Evolutionary conservation across 2,888 invertebrate genomes (phyloP).

Genomic region (Fabriciana adippe): DNA sequence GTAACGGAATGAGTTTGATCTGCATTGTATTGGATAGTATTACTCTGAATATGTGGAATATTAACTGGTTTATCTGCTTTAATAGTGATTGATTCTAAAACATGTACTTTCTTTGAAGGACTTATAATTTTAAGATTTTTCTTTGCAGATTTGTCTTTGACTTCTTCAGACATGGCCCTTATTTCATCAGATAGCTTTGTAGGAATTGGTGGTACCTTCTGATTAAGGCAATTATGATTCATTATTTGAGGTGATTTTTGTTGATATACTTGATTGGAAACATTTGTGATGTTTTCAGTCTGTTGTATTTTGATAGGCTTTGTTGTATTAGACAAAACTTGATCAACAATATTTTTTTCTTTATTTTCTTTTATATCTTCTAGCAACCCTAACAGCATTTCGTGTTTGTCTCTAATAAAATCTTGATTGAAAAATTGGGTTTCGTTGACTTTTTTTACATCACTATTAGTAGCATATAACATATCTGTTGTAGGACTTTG

Average conservation of each 20-base stretch:
- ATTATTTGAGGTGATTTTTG: slow-evolving; percentile 31
- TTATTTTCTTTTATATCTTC: slow-evolving; percentile 56
- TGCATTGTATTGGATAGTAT: slow-evolving; percentile 15
- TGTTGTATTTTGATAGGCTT: slow-evolving; percentile 4
- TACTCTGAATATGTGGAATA: slow-evolving; percentile 10
- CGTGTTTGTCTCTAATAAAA: slow-evolving; percentile 56
- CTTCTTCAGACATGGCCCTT: slow-evolving; percentile 44
- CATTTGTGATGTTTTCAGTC: background rate
- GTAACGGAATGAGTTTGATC: slow-evolving; percentile 13
- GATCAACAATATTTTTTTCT: slow-evolving; percentile 37
- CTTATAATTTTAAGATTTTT: slow-evolving; percentile 48
- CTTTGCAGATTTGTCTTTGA: slow-evolving; percentile 36
- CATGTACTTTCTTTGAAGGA: slow-evolving; percentile 62
- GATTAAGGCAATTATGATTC: slow-evolving; percentile 16
- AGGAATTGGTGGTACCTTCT: slow-evolving; percentile 46
- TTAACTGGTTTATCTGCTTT: slow-evolving; percentile 42
- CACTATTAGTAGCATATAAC: slow-evolving; percentile 49
- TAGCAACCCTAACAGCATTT: slow-evolving; percentile 58
- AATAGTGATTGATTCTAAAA: slow-evolving; percentile 67
- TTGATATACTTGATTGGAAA: slow-evolving; percentile 25
- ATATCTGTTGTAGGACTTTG: slow-evolving; percentile 56
- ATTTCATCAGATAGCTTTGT: slow-evolving; percentile 55
- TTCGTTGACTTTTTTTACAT: slow-evolving; percentile 37
- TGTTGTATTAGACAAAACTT: background rate
- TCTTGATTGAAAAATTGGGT: slow-evolving; percentile 48